Base-by-base conservation (phyloP, 2,888 invertebrate species). In the Heliconius hortense region DNA sequence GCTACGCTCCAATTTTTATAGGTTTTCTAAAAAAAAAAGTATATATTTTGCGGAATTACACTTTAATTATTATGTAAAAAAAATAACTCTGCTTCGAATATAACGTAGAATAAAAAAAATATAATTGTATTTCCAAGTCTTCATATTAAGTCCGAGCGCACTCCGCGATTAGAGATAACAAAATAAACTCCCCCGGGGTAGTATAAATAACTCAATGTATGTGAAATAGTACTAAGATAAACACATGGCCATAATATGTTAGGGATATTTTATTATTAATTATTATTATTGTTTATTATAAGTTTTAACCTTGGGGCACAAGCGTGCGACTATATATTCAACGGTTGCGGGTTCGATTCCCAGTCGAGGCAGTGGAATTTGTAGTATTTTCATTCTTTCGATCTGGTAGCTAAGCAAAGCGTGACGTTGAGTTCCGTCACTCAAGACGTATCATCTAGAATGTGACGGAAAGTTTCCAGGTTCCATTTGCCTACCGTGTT, bases 201-300 rank as follows among this genome's bases (percentile, higher is more conserved):
- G 82, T 76, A 92, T 93, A 92, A 90, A 92, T 92, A 91, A 93
- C 93, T 92, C 93, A 92, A 82, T 81, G 82, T 81, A 85, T 85
- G 86, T 90, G 90, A 92, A 89, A 90, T 92, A 92, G 90, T 24
- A 56, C 56, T 24, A 35, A 56, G 31, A 69, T 53, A 69, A 56
- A 53, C 11, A 69, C 8, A 35, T 56, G n/a, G 56, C n/a, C 56
- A 68, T 31, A 2, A 48, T 48, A 18, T 48, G n/a, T 31, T 56
- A 56, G n/a, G 8, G 48, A 7, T 48, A 18, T 48, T 15, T 39
- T 66, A 39, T 39, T 39, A n/a, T 43, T 66, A 66, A 66, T 66
- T 66, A 39, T 66, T 66, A 39, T 66, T 66, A 39, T 66, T 66
- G 24, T 66, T n/a, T 64, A 64, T 24, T 4, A 43, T 43, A 43